Percentiles rank a stretch among this genome's conserved stretches.
Conservation (phyloP, 2,797 vertebrate genomes). For the Pelobates cultripes region DNA sequence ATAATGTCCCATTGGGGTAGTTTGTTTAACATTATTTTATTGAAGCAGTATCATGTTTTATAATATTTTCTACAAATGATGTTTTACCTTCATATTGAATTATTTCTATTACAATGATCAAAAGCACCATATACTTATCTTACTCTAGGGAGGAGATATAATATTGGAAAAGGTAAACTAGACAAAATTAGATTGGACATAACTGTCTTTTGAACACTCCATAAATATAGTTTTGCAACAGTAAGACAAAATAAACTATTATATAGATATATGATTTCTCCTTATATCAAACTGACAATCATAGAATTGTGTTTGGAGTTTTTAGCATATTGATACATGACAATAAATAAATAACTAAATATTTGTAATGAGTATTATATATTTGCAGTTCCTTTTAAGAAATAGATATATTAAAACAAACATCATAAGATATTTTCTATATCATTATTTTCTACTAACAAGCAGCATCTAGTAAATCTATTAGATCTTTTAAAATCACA, state of each 20-base stretch:
- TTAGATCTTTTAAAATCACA: too few relatives aligned
- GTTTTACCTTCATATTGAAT: slow-evolving; percentile 22
- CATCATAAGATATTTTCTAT: too few relatives aligned
- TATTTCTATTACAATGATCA: slow-evolving; percentile 11
- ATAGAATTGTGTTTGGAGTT: too few relatives aligned
- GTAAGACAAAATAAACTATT: neutral
- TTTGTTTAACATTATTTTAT: slow-evolving; percentile 35
- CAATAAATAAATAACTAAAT: too few relatives aligned
- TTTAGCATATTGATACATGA: too few relatives aligned
- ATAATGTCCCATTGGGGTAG: slow-evolving; percentile 19
- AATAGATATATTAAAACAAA: too few relatives aligned
- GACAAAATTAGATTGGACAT: neutral
- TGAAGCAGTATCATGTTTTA: slow-evolving; percentile 34
- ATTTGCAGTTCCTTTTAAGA: too few relatives aligned
- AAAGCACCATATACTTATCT: slow-evolving; percentile 18
- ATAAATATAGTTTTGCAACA: slow-evolving; percentile 34
- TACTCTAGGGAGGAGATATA: slow-evolving; percentile 14
- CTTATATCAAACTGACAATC: too few relatives aligned
- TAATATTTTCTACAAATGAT: slow-evolving; percentile 29
- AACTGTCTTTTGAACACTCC: slow-evolving; percentile 10
- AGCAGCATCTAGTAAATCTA: too few relatives aligned
- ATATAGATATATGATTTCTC: too few relatives aligned
- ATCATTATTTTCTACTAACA: too few relatives aligned
- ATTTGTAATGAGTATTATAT: too few relatives aligned
- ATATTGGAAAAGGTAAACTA: slow-evolving; percentile 15